Conservation (phyloP, 1,140 invertebrate genomes). For the Idris sp. region DNA sequence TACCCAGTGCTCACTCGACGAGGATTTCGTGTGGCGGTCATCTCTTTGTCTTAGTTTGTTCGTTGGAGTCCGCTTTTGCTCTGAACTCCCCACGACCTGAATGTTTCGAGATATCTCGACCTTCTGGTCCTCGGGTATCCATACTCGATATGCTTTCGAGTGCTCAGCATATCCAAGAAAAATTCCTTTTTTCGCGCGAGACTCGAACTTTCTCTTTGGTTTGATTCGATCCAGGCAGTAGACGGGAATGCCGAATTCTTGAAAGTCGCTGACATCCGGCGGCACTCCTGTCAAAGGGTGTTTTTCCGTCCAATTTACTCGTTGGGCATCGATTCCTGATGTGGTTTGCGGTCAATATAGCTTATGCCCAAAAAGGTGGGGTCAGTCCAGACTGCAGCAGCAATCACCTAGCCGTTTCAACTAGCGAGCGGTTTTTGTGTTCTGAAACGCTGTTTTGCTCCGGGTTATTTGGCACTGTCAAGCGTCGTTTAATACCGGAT, state of each 20-base stretch:
- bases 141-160: neutral
- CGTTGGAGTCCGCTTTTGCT: no score
- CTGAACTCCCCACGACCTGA: neutral
- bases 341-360: neutral
- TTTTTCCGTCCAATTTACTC: neutral
- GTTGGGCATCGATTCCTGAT: neutral
- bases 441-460: neutral
- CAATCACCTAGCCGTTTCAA: neutral
- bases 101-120: neutral
- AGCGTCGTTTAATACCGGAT: neutral
- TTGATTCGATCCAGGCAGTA: neutral
- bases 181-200: neutral
- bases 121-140: neutral
- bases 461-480: neutral
- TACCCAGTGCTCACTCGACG: no score
- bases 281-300: neutral
- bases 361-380: slow-evolving; percentile 2
- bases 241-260: neutral
- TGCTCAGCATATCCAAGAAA: slow-evolving; percentile 2
- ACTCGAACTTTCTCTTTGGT: neutral
- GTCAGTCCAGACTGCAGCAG: neutral
- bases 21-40: no score
- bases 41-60: no score
- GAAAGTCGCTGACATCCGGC: neutral
- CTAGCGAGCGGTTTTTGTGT: neutral